Base-by-base conservation (phyloP, 1,140 invertebrate species). In the Drosophila ercepeae region DNA sequence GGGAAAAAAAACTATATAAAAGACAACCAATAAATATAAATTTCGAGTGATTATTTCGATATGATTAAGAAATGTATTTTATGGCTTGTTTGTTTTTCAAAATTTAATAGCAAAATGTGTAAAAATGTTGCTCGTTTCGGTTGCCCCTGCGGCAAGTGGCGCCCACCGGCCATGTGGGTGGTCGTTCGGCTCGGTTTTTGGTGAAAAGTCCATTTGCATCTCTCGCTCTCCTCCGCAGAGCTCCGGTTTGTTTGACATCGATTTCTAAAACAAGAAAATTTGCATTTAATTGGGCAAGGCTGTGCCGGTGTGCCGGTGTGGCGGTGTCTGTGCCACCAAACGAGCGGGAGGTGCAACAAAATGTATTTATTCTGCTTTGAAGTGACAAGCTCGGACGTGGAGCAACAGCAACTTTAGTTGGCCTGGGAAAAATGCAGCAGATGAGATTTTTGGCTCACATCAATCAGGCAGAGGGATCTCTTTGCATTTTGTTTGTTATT, bases 281-380 rank as follows among this genome's bases (percentile, higher is more conserved):
- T 88, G 81, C 82, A 86, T 88, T 86, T 86, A 88, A 86, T 86
- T 86, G 81, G 77, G 60, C 76, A 72, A 55, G 51, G 44, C 57
- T 41, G 11, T 5, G n/a, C n/a, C n/a, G n/a, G n/a, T n/a, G n/a
- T n/a, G n/a, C n/a, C n/a, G n/a, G n/a, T n/a, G n/a, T n/a, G n/a
- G n/a, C n/a, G n/a, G n/a, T n/a, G n/a, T n/a, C n/a, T n/a, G 14
- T 16, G 39, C 39, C 16, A 39, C 34, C 16, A 41, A 19, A n/a
- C 32, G 25, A 9, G 45, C 29, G 4, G 27, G 23, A 50, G 45
- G 53, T 53, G 72, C 72, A 52, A 86, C 64, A 74, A 75, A 77
- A 65, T 70, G 63, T 46, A 65, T 88, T 59, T 70, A 79, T 86
- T 86, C 82, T 82, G 86, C 63, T 86, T 86, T 75, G 57, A 61